Percentiles rank a stretch among this genome's conserved stretches.
Conservation (phyloP, 2,888 invertebrate genomes). For the Tinea semifulvella region DNA sequence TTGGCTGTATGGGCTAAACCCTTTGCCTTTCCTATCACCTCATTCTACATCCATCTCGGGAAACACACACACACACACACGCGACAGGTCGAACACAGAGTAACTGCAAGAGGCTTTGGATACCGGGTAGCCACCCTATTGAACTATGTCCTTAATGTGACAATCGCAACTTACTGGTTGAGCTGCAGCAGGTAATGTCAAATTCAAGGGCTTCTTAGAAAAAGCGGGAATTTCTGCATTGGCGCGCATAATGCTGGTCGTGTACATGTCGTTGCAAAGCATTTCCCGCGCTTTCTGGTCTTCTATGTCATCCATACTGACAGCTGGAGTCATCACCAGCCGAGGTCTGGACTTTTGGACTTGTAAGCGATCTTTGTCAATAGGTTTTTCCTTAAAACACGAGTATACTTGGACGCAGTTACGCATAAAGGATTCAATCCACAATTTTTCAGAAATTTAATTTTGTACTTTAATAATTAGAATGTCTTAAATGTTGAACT, state of each 20-base stretch:
- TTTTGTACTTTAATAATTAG: no score
- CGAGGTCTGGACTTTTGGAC: constrained; percentile 34
- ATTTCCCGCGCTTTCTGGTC: constrained; percentile 25
- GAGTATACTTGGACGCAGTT: no score
- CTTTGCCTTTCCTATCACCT: no score
- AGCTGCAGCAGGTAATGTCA: constrained; percentile 26
- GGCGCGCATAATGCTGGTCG: constrained; percentile 23
- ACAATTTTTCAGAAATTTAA: no score
- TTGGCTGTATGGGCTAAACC: no score
- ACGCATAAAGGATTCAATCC: no score
- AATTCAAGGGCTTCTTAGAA: constrained; percentile 16
- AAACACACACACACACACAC: no score
- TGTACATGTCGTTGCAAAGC: constrained; percentile 33
- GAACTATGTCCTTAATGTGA: no score
- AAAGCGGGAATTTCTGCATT: constrained; percentile 16
- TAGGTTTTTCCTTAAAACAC: constrained; percentile 21
- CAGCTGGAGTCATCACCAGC: constrained; percentile 37
- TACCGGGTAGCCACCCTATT: no score
- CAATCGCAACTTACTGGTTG: constrained; percentile 23
- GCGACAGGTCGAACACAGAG: constrained; percentile 1
- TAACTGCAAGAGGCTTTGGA: neutral
- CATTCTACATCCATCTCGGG: no score
- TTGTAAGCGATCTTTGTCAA: constrained; percentile 25
- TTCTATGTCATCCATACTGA: constrained; percentile 36
- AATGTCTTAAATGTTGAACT: no score